Evolutionary conservation across 2,113 vertebrate species (phyloP), one percentile per base, ranked within the genome.

Genomic region (Puffinus mauretanicus): DNA sequence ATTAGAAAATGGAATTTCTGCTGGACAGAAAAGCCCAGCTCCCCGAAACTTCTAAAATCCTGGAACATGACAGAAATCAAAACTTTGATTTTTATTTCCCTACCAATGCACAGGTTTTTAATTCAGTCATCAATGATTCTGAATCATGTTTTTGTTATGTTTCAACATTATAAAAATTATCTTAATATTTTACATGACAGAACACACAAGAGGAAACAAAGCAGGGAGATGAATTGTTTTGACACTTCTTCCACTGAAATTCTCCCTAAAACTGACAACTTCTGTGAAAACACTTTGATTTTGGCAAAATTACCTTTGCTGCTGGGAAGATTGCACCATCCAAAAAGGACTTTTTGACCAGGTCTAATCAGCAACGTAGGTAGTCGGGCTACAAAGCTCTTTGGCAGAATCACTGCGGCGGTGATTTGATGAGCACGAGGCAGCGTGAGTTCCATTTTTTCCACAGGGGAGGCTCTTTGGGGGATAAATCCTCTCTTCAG

Each of bases 201-300:
- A 93, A 47, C 67, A 73, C 79, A 76, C 54, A 32, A 52, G 66
- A 77, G 51, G 79, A 93, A 95, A 90, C 93, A 90, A 69, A 95
- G 47, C 60, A 84, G 70, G 52, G 52, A 88, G 79, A 73, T n/a
- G 4, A 80, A 51, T 91, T 96, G 66, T 94, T 95, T 92, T 95
- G 89, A 89, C 91, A 82, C 16, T 87, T 95, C 47, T 94, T 72
- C 62, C 40, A 24, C n/a, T 72, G 49, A 87, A 82, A 82, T 72
- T 77, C 22, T 79, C 58, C 30, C 30, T 61, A 75, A 94, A 92
- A 38, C 38, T 1, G 26, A 71, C 76, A 95, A 65, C 60, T 86
- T 80, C 66, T 52, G 32, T 44, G 72, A 57, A 87, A 95, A 93
- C 65, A 54, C 72, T 96, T 73, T 47, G 80, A 86, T 86, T 90